phyloP scores from a whole-genome alignment of 2,113 vertebrate genomes.

The Rhipidura dahli region DNA sequence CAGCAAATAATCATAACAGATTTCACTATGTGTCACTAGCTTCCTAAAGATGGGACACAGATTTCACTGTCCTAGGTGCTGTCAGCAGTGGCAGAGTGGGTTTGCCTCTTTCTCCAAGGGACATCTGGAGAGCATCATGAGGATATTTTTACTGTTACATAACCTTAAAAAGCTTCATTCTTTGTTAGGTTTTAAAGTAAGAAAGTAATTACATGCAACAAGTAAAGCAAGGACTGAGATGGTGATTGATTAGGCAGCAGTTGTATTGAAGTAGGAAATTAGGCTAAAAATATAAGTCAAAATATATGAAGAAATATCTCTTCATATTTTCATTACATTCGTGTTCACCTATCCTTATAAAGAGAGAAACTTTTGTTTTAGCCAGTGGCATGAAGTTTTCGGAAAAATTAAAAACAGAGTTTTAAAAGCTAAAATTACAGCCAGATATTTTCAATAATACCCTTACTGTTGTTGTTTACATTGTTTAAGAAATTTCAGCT shows the following conservation, averaged over 20 bases:
- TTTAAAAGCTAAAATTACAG: constrained; percentile 37
- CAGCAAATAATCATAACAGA: background rate
- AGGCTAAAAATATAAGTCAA: background rate
- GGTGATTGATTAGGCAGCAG: background rate
- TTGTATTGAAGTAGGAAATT: background rate
- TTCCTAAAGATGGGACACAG: background rate
- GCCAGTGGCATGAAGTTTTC: background rate
- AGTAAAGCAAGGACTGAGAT: background rate
- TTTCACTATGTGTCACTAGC: background rate
- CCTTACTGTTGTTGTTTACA: constrained; percentile 21
- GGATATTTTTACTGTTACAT: background rate
- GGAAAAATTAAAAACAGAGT: constrained; percentile 25
- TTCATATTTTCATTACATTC: background rate
- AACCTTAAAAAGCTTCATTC: background rate
- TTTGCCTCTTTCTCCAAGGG: rapidly evolving
- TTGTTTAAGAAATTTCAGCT: background rate
- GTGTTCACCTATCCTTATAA: background rate
- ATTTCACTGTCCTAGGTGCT: background rate
- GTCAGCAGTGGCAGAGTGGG: background rate
- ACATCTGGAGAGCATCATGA: background rate
- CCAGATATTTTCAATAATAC: constrained; percentile 19
- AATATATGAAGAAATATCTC: background rate
- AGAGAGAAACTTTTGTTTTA: background rate
- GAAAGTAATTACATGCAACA: background rate
- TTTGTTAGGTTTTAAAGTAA: background rate